Conservation (phyloP, 2,113 vertebrate genomes). For the Corythornis cristatus region DNA sequence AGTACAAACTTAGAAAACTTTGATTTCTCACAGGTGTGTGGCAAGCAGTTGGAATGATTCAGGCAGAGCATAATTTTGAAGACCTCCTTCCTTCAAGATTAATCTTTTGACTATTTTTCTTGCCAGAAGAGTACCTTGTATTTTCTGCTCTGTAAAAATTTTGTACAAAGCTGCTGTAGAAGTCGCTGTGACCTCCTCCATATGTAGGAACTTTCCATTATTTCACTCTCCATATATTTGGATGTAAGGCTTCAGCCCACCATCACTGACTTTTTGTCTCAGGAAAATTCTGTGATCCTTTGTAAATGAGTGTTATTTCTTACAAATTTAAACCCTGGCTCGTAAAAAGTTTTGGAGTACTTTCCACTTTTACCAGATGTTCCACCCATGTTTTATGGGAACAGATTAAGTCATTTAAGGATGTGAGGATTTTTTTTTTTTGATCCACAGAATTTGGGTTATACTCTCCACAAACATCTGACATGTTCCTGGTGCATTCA, state of each 20-base stretch:
- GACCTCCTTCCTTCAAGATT: background rate
- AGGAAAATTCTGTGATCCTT: conserved; percentile 39
- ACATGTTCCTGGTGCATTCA: background rate
- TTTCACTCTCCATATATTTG: background rate
- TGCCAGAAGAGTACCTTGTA: background rate
- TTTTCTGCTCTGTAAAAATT: background rate
- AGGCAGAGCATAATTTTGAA: background rate
- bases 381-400: conserved; percentile 64
- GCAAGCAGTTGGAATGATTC: background rate
- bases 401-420: conserved; percentile 63
- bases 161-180: background rate
- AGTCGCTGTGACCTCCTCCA: background rate
- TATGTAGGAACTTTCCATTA: background rate
- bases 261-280: background rate
- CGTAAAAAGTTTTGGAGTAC: conserved; percentile 46
- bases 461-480: background rate
- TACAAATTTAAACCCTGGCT: conserved; percentile 48
- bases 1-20: background rate
- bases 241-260: background rate
- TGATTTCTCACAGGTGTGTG: background rate
- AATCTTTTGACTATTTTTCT: background rate
- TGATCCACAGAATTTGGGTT: background rate
- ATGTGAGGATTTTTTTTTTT: conserved; percentile 9
- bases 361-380: conserved; percentile 65
- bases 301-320: conserved; percentile 44